Conservation (phyloP, 2,113 vertebrate genomes). For the Clupea harengus region DNA sequence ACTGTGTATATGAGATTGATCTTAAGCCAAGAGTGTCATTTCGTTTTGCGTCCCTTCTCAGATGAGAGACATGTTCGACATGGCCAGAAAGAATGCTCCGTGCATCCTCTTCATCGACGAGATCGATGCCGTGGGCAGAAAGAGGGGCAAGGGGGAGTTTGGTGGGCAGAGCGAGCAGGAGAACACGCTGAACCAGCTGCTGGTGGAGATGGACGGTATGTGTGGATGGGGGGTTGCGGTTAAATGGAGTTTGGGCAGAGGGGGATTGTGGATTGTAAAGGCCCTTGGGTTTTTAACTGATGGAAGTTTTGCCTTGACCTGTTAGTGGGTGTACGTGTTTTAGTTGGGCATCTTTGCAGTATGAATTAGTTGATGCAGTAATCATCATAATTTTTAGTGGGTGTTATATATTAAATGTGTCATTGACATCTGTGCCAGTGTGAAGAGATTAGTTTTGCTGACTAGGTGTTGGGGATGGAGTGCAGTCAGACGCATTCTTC, state of each 20-base stretch:
- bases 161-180: conserved; percentile 72
- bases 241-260: background rate
- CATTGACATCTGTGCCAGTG: background rate
- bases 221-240: background rate
- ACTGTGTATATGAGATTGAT: background rate
- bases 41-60: conserved; percentile 31
- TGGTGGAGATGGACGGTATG: conserved; percentile 71
- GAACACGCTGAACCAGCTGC: conserved; percentile 70
- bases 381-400: background rate
- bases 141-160: conserved; percentile 60
- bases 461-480: background rate
- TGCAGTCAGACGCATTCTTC: background rate
- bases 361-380: background rate
- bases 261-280: background rate
- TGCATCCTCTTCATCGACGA: conserved; percentile 74
- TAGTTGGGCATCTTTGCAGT: background rate
- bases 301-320: background rate
- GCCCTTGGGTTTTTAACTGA: background rate
- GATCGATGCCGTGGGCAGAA: conserved; percentile 71
- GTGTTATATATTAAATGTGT: background rate
- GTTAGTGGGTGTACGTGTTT: background rate
- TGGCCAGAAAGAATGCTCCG: conserved; percentile 70
- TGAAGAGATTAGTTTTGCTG: background rate
- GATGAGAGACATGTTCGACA: conserved; percentile 72
- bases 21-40: background rate